Evolutionary conservation across 2,113 vertebrate genomes (phyloP).

Genomic region (Monopterus albus): DNA sequence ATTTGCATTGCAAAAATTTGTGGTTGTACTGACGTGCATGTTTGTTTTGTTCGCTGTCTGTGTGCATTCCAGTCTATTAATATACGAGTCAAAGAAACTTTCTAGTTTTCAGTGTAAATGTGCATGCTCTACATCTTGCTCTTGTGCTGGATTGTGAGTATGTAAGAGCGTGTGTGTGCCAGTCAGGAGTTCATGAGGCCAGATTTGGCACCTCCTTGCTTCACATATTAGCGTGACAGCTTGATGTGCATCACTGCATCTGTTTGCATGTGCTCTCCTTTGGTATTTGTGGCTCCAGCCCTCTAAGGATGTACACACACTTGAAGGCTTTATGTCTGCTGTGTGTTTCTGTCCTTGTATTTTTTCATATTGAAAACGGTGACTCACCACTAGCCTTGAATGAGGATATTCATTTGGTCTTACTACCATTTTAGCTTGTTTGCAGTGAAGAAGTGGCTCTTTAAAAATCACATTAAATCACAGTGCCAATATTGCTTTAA

Average conservation of each 20-base stretch:
- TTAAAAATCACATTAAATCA: too few species aligned
- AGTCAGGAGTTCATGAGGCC: constrained; percentile 33
- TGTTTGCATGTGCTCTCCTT: constrained; percentile 39
- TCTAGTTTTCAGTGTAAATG: neutral
- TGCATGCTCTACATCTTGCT: neutral
- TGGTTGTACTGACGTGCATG: neutral
- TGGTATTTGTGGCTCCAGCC: constrained; percentile 20
- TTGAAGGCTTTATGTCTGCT: constrained; percentile 31
- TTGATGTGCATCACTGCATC: constrained; percentile 30
- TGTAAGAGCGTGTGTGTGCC: constrained; percentile 20
- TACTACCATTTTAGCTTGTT: too few species aligned
- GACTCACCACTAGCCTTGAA: too few species aligned
- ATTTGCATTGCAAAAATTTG: constrained; percentile 55
- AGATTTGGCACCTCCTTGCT: constrained; percentile 36
- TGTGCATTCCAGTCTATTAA: neutral
- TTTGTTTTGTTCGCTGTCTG: constrained; percentile 13
- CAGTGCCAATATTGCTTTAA: too few species aligned
- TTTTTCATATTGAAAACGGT: too few species aligned
- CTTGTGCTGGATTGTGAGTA: neutral
- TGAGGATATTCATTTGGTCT: too few species aligned
- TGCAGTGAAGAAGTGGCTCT: too few species aligned
- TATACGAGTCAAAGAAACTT: neutral
- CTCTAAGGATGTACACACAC: constrained; percentile 16
- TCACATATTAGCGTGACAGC: constrained; percentile 39
- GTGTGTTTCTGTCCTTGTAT: too few species aligned